Percentiles rank a stretch among this genome's conserved stretches.
These are phyloP conservation scores for Pteria penguin DNA, from an alignment of 2,888 invertebrate species.

Conservation along the genomic window DNA sequence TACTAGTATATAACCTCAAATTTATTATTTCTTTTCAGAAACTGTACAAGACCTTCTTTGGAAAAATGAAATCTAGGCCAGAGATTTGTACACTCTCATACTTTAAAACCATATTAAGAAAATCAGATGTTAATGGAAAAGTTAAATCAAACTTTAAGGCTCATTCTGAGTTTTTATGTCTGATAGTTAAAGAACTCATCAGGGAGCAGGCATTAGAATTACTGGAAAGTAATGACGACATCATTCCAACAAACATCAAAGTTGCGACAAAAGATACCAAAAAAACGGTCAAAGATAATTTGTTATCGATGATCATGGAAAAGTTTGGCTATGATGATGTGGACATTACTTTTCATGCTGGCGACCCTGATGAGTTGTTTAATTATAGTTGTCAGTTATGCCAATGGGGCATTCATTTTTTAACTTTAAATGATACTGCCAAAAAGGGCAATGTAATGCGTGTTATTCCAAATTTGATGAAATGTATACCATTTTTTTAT, in stretches of 20 bases:
- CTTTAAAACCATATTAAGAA: constrained; percentile 33
- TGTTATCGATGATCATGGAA: constrained; percentile 9
- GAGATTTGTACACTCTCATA: constrained; percentile 29
- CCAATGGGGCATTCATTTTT: not conserved
- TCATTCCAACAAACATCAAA: not conserved
- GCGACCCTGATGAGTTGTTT: not conserved
- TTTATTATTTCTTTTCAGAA: too few relatives aligned
- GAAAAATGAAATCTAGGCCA: not conserved
- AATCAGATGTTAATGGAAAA: constrained; percentile 36
- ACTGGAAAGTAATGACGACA: constrained; percentile 5
- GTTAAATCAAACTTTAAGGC: constrained; percentile 36
- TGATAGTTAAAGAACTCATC: constrained; percentile 13
- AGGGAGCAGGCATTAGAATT: constrained; percentile 1
- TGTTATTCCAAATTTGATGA: not conserved
- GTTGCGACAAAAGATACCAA: not conserved
- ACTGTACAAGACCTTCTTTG: constrained; percentile 31
- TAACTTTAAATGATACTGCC: not conserved
- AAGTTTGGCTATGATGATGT: constrained; percentile 26
- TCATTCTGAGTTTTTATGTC: constrained; percentile 25
- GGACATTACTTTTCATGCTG: not conserved
- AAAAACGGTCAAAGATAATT: not conserved
- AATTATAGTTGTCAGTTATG: not conserved
- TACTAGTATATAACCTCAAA: too few relatives aligned
- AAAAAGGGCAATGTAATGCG: constrained; percentile 9
- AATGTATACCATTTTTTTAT: constrained; percentile 20